Evolutionary conservation across 2,113 vertebrate species (phyloP), one percentile per base, ranked within the genome.

Genomic region (Euleptes europaea): DNA sequence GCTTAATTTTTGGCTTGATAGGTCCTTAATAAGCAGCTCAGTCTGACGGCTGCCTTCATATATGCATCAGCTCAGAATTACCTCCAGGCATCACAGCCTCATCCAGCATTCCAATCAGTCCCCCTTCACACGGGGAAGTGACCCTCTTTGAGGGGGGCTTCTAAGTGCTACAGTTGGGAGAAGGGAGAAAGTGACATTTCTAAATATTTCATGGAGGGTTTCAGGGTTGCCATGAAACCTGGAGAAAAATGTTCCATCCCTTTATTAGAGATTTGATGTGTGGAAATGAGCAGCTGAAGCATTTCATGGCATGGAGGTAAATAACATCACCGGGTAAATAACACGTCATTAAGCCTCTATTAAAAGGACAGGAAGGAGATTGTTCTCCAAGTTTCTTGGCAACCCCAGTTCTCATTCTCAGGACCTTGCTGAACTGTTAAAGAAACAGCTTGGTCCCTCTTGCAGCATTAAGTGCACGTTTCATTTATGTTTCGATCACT

Each of bases 1-100:
- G 47, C 66, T 93, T 82, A 7, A 90, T 85, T 90, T 94, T 90
- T 86, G 38, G 89, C 93, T 88, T 84, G 87, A 81, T 91, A 35
- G 84, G 76, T 82, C 85, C 89, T 78, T 86, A 67, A 90, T 83
- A 88, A 91, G 86, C 77, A 85, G 72, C 54, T 84, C 79, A 65
- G 74, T 57, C 11, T 35, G 23, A 89, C 80, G 57, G 51, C 66
- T 79, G 74, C 75, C 60, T 67, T 90, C 88, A 3, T 5, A 81
- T 26, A 40, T 82, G 40, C 60, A 74, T 72, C 69, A 67, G 9
- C 51, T 90, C 69, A 42, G 63, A 79, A 81, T 85, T 83, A 42
- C 84, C 84, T 67, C 70, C 66, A 4, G 65, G 73, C 4, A 1
- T 73, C 2, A 1, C 51, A 23, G 35, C 80, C 83, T 82, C 82